phyloP scores from a whole-genome alignment of 2,888 invertebrate species.

The Agriopis aurantiaria region DNA sequence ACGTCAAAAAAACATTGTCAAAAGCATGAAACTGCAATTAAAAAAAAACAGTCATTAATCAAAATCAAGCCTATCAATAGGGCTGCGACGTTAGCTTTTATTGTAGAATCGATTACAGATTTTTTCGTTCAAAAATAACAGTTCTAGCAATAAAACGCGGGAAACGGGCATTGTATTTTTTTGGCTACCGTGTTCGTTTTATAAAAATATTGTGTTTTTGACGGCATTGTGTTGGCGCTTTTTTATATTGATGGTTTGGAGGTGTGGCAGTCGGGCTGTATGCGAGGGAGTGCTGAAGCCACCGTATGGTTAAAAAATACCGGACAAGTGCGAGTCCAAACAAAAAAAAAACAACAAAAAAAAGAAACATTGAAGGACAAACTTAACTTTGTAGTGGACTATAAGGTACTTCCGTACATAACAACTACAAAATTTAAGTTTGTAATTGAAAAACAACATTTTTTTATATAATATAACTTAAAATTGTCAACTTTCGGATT shows the following conservation, averaged over 20 bases:
- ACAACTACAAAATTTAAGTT: no score
- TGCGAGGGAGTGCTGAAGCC: constrained; percentile 60
- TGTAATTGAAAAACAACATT: no score
- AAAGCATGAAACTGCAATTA: not conserved
- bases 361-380: no score
- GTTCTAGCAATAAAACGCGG: constrained; percentile 24
- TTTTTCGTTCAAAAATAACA: constrained; percentile 25
- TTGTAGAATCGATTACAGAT: constrained; percentile 24
- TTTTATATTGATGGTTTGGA: constrained; percentile 67
- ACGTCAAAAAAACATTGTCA: not conserved
- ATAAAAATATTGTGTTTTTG: constrained; percentile 34
- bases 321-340: constrained; percentile 30
- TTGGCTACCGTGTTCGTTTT: constrained; percentile 10
- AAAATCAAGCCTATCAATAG: constrained; percentile 46
- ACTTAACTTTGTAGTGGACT: no score
- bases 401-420: no score
- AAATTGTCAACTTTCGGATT: no score
- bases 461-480: no score
- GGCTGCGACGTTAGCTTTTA: constrained; percentile 35
- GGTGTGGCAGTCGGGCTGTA: constrained; percentile 60
- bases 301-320: constrained; percentile 52
- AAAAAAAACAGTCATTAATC: constrained; percentile 48
- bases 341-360: no score
- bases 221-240: constrained; percentile 61
- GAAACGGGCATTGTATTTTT: constrained; percentile 44